Evolutionary conservation across 1,140 invertebrate species (phyloP), one percentile per base, ranked within the genome.

Genomic region (Brachionus sp.): DNA sequence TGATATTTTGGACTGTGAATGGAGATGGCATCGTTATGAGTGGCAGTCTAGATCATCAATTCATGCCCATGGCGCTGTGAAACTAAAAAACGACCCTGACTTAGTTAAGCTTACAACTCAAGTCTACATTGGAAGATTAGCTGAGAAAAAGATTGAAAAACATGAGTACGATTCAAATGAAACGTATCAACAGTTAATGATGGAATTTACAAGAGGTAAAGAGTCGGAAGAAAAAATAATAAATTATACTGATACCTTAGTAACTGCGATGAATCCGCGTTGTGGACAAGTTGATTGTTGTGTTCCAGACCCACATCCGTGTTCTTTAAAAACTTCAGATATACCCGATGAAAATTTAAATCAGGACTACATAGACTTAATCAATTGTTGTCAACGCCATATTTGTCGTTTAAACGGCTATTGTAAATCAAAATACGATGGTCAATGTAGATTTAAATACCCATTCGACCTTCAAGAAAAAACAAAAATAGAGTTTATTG

Each of bases 401-500:
- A 35, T 70, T 42, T 42, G 66, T 70, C 37, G 66, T 0, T 16
- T 70, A 42, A 70, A 70, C 39, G 66, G 33, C 7, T 70, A 42
- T 23, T 70, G 37, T 39, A 42, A 70, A 13, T 70, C 66, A 1
- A 37, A 66, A 66, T n/a, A n/a, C 13, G 13, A 9, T 0, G 1
- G 64, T 7, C 4, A 44, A 70, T 37, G 66, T 70, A 35, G 66
- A 44, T 70, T 70, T 4, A 70, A 42, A 42, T 70, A 70, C 39
- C 35, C 29, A 70, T 70, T 70, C 12, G 66, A 70, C 0, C n/a
- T 70, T 19, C 35, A 70, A 19, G 35, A 70, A 1, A 70, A 70
- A 70, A 25, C 37, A 70, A 70, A 70, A 70, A 70, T 70, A 39
- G 39, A 1, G 39, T 70, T 70, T 23, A 70, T 70, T 16, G 66